Base-by-base conservation (phyloP, 1,140 invertebrate genomes). In the Sycophaga agraensis region DNA sequence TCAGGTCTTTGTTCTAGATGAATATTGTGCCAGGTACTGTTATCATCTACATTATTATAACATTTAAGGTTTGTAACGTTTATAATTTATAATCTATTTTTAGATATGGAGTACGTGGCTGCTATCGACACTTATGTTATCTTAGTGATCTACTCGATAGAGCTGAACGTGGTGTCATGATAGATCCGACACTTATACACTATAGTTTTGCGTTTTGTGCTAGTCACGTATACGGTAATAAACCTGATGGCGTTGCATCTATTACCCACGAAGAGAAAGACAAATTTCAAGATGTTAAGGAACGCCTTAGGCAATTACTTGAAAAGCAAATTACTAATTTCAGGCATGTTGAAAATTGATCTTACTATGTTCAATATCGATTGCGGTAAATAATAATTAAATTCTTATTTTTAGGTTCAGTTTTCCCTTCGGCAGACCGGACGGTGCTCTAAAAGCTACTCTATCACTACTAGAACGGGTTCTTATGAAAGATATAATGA, bases 281-380 rank as follows among this genome's bases (percentile, higher is more conserved):
- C 71, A 96, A 96, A 73, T 99, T 99, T 82, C 91, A 95, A 59
- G 94, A 97, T 76, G 93, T 99, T 59, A 99, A 98, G 79, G 96
- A 99, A 72, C 84, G 96, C 48, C 82, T 99, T 53, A 87, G 93
- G 72, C 88, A 94, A 68, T 82, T 99, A 56, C 82, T 99, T 43
- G 97, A 99, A 81, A 91, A 97, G 80, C 97, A 99, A 86, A 98
- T 99, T 60, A 99, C 97, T 4, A 97, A 99, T 85, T 99, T 99
- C 82, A 89, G 94, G 90, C 92, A 85, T 73, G 48, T 67, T 12
- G 21, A 26, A 26, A 42, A 14, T 37, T 54, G 8, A 21, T 59
- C 40, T 1, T 49, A 51, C 19, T 31, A 26, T 58, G 54, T 31
- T 42, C 8, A 50, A 46, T 56, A 35, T 51, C 11, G 2, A 22